Conservation (phyloP, 2,888 invertebrate species). For the Tipula lateralis region DNA sequence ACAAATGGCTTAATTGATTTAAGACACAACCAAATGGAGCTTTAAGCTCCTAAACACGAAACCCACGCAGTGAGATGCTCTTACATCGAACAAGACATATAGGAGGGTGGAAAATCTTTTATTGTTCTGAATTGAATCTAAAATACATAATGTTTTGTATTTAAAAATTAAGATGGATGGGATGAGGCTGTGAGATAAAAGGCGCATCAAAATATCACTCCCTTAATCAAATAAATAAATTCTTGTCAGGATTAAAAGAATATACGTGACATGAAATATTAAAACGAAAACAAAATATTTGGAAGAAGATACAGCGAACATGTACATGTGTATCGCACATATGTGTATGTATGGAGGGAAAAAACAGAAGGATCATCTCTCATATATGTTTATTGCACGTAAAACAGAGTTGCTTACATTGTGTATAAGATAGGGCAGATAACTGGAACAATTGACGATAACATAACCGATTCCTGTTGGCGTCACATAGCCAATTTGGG, state of each 20-base stretch:
- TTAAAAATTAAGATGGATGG: background rate
- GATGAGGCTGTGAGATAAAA: background rate
- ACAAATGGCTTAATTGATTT: constrained; percentile 12
- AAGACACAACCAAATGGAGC: no score
- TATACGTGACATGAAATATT: background rate
- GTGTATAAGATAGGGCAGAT: background rate
- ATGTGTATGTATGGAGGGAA: background rate
- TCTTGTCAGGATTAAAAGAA: constrained; percentile 24
- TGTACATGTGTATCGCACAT: background rate
- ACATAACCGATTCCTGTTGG: no score
- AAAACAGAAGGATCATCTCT: background rate
- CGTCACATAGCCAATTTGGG: no score
- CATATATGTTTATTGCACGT: background rate
- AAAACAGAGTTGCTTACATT: background rate
- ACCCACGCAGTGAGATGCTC: no score
- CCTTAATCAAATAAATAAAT: constrained; percentile 19
- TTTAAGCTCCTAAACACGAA: no score
- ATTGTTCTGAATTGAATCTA: background rate
- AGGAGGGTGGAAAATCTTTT: background rate
- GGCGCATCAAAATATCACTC: constrained; percentile 1
- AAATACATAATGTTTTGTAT: constrained; percentile 19
- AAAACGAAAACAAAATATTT: background rate
- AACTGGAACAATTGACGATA: no score
- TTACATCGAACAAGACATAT: no score
- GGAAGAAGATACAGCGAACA: background rate